Evolutionary conservation across 2,113 vertebrate genomes (phyloP).

Genomic region (Paramisgurnus dabryanus): DNA sequence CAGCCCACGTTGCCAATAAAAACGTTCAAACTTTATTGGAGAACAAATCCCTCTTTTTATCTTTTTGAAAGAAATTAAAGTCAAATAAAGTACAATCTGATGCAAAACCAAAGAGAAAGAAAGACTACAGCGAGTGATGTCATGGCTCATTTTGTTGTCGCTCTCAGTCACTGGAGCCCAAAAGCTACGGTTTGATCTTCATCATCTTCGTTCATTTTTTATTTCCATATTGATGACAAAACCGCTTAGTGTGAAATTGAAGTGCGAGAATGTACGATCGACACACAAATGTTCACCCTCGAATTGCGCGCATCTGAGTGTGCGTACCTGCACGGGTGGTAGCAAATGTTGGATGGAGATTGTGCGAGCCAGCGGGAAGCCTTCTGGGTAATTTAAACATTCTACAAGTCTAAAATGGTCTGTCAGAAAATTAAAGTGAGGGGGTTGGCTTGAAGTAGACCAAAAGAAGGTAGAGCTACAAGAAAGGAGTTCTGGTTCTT

Average conservation of each 20-base stretch:
- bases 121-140: conserved; percentile 18
- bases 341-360: conserved; percentile 19
- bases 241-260: conserved; percentile 41
- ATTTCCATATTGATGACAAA: conserved; percentile 42
- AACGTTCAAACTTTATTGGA: conserved; percentile 35
- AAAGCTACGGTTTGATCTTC: conserved; percentile 27
- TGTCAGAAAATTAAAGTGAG: background rate
- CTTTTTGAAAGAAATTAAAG: background rate
- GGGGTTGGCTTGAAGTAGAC: conserved; percentile 8
- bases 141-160: conserved; percentile 29
- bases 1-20: conserved; percentile 38
- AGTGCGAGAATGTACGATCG: conserved; percentile 21
- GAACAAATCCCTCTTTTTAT: conserved; percentile 38
- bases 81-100: background rate
- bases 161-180: conserved; percentile 23
- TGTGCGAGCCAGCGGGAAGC: conserved; percentile 21
- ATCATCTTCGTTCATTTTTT: conserved; percentile 38
- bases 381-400: conserved; percentile 37
- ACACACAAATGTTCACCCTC: background rate
- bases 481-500: conserved; percentile 29
- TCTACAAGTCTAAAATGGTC: conserved; percentile 22
- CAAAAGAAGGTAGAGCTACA: background rate
- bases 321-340: background rate
- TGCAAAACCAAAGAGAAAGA: background rate
- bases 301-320: background rate